Conservation (phyloP, 1,140 invertebrate genomes). For the Rhagoletis pomonella region DNA sequence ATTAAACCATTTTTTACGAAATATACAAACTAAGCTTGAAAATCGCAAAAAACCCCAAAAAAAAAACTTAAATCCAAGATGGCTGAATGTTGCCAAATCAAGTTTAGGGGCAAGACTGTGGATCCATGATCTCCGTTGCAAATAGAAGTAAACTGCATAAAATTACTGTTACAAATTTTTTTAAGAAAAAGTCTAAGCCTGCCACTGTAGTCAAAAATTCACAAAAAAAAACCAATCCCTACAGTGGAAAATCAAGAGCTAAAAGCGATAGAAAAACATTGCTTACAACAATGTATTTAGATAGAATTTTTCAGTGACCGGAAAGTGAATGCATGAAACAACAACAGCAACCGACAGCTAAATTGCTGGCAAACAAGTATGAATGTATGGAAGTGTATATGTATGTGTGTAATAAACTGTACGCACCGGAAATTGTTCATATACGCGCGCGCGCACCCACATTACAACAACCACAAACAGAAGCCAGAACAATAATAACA, state of each 20-base stretch:
- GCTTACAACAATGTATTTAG: background rate
- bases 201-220: background rate
- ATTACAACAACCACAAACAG: background rate
- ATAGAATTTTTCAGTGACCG: background rate
- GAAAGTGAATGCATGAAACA: constrained; percentile 10
- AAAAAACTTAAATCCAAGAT: no score
- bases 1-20: no score
- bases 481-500: constrained; percentile 58
- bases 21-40: no score
- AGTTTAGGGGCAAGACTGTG: no score
- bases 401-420: constrained; percentile 16
- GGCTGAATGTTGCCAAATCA: no score
- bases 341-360: background rate
- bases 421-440: constrained; percentile 72
- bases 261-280: background rate
- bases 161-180: no score
- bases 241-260: background rate
- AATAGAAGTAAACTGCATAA: no score
- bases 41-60: no score
- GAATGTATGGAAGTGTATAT: background rate
- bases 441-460: constrained; percentile 52
- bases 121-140: no score
- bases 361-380: background rate
- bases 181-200: no score
- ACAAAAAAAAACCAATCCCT: background rate